These are phyloP conservation scores for Octodon degus DNA, from an alignment of 2,113 vertebrate species.

Conservation along the genomic window DNA sequence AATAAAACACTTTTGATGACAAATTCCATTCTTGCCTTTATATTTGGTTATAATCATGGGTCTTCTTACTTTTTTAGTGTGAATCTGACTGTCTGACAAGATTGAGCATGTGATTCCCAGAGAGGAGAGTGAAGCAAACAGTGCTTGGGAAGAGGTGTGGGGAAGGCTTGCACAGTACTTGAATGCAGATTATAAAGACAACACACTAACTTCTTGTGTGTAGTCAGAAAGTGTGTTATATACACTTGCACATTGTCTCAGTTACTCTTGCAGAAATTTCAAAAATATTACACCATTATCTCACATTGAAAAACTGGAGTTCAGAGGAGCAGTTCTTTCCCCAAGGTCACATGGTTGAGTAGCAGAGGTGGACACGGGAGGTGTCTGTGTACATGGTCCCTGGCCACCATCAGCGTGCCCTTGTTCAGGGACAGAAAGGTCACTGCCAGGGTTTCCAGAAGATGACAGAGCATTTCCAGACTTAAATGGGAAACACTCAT, in stretches of 20 bases:
- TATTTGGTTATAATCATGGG: not conserved
- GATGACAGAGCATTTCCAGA: not conserved
- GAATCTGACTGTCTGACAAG: not conserved
- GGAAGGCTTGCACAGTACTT: not conserved
- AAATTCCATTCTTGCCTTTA: not conserved
- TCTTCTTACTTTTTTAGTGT: not conserved
- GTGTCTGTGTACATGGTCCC: not conserved
- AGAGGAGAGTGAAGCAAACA: not conserved
- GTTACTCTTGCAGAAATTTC: not conserved
- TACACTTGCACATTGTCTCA: not conserved
- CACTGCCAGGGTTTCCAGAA: not conserved
- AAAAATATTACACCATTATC: not conserved
- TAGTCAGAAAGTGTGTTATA: not conserved
- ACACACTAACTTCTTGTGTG: not conserved
- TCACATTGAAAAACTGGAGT: not conserved
- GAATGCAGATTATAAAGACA: not conserved
- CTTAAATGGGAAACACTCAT: not conserved
- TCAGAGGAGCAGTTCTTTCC: not conserved
- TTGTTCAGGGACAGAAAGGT: not conserved
- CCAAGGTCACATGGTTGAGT: not conserved
- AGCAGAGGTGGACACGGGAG: not conserved
- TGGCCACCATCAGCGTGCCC: not conserved
- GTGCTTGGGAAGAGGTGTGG: not conserved
- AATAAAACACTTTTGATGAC: not conserved
- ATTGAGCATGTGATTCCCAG: not conserved